A percentile compares a stretch with the other conserved stretches of the same genome.
These are phyloP conservation scores for Orgyia antiqua DNA, from an alignment of 2,888 invertebrate genomes.

Conservation along the genomic window DNA sequence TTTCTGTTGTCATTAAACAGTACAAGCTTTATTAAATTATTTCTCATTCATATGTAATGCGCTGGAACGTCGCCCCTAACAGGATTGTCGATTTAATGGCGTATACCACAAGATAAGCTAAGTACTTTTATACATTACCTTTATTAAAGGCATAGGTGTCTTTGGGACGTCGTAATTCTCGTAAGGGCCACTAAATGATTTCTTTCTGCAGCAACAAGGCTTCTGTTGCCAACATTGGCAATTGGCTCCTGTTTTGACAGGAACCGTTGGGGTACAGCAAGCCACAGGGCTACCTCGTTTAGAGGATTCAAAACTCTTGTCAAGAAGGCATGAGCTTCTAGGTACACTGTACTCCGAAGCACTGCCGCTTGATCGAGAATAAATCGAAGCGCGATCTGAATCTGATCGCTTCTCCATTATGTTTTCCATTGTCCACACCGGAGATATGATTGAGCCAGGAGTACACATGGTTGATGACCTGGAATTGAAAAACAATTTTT, in stretches of 20 bases:
- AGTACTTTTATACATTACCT: too few relatives aligned
- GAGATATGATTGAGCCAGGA: constrained; percentile 71
- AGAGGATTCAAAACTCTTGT: constrained; percentile 72
- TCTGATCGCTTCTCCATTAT: constrained; percentile 67
- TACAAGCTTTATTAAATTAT: too few relatives aligned
- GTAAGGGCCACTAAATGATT: constrained; percentile 78
- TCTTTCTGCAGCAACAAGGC: constrained; percentile 60
- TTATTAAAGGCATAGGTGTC: constrained; percentile 77
- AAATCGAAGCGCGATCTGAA: constrained; percentile 81
- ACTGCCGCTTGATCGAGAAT: constrained; percentile 81
- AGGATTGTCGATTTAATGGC: too few relatives aligned
- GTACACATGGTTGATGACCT: constrained; percentile 80
- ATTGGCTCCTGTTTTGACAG: constrained; percentile 66
- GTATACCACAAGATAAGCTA: too few relatives aligned
- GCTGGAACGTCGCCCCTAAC: too few relatives aligned
- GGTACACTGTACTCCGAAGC: constrained; percentile 82
- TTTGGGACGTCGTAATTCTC: constrained; percentile 91
- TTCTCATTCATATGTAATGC: too few relatives aligned
- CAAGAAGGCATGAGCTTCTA: constrained; percentile 56
- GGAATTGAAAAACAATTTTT: constrained; percentile 14
- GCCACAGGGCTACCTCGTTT: constrained; percentile 60
- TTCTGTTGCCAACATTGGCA: constrained; percentile 68
- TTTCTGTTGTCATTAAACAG: too few relatives aligned
- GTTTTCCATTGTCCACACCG: constrained; percentile 79
- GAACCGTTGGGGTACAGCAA: constrained; percentile 77